Base-by-base conservation (phyloP, 2,888 invertebrate species). In the Caenorhabditis afra region DNA sequence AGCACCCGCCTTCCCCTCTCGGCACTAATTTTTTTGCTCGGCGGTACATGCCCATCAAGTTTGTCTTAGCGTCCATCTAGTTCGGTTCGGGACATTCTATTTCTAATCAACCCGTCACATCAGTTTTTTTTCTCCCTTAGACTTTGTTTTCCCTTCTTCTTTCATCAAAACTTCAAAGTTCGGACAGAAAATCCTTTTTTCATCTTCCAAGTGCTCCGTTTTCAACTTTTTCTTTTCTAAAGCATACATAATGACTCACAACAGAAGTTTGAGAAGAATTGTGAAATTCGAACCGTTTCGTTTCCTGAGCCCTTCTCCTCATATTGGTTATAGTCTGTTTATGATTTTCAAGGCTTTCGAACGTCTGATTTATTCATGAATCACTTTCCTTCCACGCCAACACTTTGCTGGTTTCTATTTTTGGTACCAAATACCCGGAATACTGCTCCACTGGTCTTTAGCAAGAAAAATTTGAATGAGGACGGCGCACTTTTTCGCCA, bases 1-100 rank as follows among this genome's bases (percentile, higher is more conserved):
- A 71, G 53, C 39, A 49, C 57, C 41, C 62, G 45, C 53, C 49
- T 39, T 55, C 39, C 49, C 53, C 53, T 55, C 53, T 59, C 44
- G 23, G 37, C 49, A 55, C 71, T 71, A 71, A 64, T 71, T 71
- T 71, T 71, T 71, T 61, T 45, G 47, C 62, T 64, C 47, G 49
- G 62, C 57, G 57, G 71, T 71, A 62, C 70, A 61, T 70, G 35
- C 23, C 37, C 62, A 70, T 62, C 45, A 71, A 71, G 47, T 71
- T 49, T 57, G 47, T n/a, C 16, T 45, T 16, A 22, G 22, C 37
- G 50, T 58, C 44, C 70, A 59, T 68, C 52, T 37, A 45, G 61
- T 61, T 58, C 59, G 35, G n/a, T 41, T 39, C 58, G 23, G 29
- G 11, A 52, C 59, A 52, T 59, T 68, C 59, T 68, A 61, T 62